These are phyloP conservation scores for Macropus fuliginosus DNA, from an alignment of 2,797 vertebrate species.

Conservation along the genomic window DNA sequence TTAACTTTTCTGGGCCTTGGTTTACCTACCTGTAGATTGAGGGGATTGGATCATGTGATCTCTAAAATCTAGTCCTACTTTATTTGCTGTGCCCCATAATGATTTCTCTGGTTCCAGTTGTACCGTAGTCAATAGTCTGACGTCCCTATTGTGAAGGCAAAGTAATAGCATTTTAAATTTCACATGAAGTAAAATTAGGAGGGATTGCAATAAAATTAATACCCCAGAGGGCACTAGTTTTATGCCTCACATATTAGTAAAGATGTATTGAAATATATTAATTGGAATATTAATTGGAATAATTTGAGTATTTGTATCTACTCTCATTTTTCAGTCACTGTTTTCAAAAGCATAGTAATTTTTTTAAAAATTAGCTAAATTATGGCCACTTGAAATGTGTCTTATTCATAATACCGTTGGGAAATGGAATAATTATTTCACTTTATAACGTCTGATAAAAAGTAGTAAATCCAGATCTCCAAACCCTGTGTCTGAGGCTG, in stretches of 20 bases:
- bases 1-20: not conserved
- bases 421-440: slow-evolving; percentile 44
- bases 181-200: not conserved
- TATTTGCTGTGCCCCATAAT: not conserved
- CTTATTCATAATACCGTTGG: not conserved
- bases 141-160: not conserved
- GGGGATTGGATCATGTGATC: not conserved
- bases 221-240: not conserved
- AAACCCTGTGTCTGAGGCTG: slow-evolving; percentile 31
- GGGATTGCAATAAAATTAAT: not conserved
- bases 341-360: not conserved
- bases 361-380: not conserved
- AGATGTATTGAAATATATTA: not conserved
- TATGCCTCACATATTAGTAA: not conserved
- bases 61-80: not conserved
- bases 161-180: not conserved
- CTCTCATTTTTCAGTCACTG: not conserved
- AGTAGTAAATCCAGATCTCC: slow-evolving; percentile 48
- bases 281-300: not conserved
- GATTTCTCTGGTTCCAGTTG: not conserved
- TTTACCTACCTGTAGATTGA: not conserved
- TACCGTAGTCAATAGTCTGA: not conserved
- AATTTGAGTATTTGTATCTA: not conserved
- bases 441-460: slow-evolving; percentile 11
- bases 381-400: not conserved